These are phyloP conservation scores for Lamprotornis superbus DNA, from an alignment of 2,113 vertebrate species.

Conservation along the genomic window DNA sequence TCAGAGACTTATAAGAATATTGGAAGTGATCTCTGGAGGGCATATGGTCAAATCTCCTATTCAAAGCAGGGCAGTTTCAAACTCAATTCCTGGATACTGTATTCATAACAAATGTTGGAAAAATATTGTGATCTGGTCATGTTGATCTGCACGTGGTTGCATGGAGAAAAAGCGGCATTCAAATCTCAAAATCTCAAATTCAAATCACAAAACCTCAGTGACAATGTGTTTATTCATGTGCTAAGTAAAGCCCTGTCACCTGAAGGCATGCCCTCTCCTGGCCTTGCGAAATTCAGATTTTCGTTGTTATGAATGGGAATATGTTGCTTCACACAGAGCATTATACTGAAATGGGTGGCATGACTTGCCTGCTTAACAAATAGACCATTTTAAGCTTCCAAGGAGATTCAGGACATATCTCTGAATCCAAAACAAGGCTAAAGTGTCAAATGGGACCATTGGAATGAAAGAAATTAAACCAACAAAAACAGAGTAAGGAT, in stretches of 20 bases:
- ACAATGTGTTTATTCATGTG: neutral
- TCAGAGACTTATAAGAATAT: neutral
- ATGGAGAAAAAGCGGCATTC: neutral
- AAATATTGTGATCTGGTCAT: neutral
- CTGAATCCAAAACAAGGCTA: neutral
- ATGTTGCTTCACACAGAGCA: neutral
- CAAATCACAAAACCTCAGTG: neutral
- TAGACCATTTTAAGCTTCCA: neutral
- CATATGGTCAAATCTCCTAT: neutral
- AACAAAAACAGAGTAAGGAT: neutral
- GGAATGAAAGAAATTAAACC: neutral
- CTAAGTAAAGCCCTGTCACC: neutral
- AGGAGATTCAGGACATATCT: neutral
- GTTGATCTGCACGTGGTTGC: neutral
- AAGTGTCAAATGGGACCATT: neutral
- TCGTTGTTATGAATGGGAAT: neutral
- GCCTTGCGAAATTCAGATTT: neutral
- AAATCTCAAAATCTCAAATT: neutral
- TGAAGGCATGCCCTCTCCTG: neutral
- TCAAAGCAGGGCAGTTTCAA: neutral
- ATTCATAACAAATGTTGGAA: neutral
- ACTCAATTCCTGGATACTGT: neutral
- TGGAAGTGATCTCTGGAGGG: neutral
- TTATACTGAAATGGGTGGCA: neutral
- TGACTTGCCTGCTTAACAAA: neutral